Conservation (phyloP, 2,113 vertebrate genomes). For the Gnathonemus longibarbis region DNA sequence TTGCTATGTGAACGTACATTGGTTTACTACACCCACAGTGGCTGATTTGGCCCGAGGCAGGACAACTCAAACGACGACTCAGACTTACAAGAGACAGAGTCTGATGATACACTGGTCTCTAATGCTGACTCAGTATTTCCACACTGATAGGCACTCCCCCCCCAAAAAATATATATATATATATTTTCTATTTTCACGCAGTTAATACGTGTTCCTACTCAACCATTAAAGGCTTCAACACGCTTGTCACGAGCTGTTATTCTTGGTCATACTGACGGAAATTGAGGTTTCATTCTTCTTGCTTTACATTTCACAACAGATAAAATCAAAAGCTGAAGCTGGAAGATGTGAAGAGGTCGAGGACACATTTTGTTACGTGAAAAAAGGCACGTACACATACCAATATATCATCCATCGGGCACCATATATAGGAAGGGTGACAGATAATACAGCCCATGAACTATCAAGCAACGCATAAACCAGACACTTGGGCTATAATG, state of each 20-base stretch:
- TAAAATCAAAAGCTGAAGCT: neutral
- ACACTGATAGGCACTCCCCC: neutral
- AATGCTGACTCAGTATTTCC: neutral
- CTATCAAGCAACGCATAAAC: neutral
- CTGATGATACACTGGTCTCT: neutral
- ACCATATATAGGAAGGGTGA: neutral
- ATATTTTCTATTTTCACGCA: neutral
- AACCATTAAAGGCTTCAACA: neutral
- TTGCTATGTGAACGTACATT: no score
- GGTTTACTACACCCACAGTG: no score
- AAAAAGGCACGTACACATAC: neutral
- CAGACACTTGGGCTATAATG: neutral
- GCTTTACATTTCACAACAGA: neutral
- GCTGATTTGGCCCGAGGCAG: neutral
- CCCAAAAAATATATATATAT: no score
- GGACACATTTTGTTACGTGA: neutral
- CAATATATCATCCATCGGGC: neutral
- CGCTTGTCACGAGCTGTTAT: neutral
- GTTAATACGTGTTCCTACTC: neutral
- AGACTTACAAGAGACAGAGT: neutral
- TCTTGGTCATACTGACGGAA: neutral
- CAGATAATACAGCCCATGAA: neutral
- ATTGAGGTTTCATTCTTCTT: neutral
- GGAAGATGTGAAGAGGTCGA: neutral
- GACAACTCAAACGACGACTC: neutral